Conservation (phyloP, 2,797 vertebrate species). For the Triplophysa yarkandensis region DNA sequence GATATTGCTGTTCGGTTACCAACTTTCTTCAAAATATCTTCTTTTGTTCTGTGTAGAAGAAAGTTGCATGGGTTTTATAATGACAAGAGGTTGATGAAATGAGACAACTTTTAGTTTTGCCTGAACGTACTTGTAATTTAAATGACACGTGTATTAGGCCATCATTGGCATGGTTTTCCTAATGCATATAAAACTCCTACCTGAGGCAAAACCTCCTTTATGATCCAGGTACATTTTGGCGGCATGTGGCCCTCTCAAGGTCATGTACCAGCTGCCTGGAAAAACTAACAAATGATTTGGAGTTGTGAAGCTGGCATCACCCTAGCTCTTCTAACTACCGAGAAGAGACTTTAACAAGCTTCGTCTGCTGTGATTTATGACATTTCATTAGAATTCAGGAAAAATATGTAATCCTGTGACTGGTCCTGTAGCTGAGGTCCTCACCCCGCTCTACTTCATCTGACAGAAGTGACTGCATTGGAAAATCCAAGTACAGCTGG, state of each 20-base stretch:
- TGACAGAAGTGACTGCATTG: conserved; percentile 27
- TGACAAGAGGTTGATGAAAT: too few relatives aligned
- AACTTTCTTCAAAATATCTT: too few relatives aligned
- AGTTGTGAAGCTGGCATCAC: conserved; percentile 37
- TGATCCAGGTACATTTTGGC: not conserved
- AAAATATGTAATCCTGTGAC: conserved; percentile 16
- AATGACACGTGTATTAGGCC: too few relatives aligned
- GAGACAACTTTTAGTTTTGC: too few relatives aligned
- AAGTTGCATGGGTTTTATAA: too few relatives aligned
- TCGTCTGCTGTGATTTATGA: conserved; percentile 46
- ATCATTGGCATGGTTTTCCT: too few relatives aligned
- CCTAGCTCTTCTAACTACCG: not conserved
- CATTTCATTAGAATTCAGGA: conserved; percentile 48
- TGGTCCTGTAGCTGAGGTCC: conserved; percentile 11
- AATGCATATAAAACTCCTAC: not conserved
- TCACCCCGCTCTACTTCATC: conserved; percentile 3
- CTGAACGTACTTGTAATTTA: too few relatives aligned
- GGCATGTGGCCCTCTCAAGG: conserved; percentile 5
- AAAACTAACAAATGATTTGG: conserved; percentile 21
- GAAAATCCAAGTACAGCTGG: conserved; percentile 23
- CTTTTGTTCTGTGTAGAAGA: too few relatives aligned
- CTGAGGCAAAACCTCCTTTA: not conserved
- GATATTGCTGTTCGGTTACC: too few relatives aligned
- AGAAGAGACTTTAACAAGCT: conserved; percentile 23
- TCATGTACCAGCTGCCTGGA: conserved; percentile 28